phyloP scores from a whole-genome alignment of 2,888 invertebrate species.

The Epistrophe eligans region DNA sequence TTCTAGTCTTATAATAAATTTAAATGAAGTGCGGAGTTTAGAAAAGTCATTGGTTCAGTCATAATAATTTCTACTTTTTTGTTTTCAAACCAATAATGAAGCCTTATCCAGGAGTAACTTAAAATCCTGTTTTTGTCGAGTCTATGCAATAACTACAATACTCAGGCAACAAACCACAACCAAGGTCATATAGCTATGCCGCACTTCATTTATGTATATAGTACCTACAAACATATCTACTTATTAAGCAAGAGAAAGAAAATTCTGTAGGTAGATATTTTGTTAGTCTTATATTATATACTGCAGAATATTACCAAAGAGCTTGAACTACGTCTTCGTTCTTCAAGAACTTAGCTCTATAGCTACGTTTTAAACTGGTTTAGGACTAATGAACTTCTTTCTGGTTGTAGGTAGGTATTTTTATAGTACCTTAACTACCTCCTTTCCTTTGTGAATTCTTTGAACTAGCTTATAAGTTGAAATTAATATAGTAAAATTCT shows the following conservation, averaged over 20 bases:
- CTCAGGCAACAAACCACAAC: background rate
- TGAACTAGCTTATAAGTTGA: background rate
- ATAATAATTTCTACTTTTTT: background rate
- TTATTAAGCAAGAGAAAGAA: background rate
- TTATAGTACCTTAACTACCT: background rate
- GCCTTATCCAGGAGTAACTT: conserved; percentile 15
- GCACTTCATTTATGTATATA: conserved; percentile 1
- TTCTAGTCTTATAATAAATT: no score
- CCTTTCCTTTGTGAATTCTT: background rate
- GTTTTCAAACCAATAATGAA: background rate
- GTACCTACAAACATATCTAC: background rate
- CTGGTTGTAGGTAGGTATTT: background rate
- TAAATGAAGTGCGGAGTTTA: no score
- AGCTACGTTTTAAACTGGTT: conserved; percentile 15
- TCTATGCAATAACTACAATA: background rate
- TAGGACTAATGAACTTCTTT: conserved; percentile 32
- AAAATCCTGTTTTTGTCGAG: conserved; percentile 19
- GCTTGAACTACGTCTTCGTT: background rate
- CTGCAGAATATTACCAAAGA: conserved; percentile 6
- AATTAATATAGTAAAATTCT: background rate
- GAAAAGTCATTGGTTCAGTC: no score
- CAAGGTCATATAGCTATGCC: conserved; percentile 43
- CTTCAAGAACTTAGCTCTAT: background rate
- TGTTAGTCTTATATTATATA: background rate
- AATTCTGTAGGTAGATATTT: background rate